Evolutionary conservation across 2,113 vertebrate genomes (phyloP).

Genomic region (Notothenia coriiceps): DNA sequence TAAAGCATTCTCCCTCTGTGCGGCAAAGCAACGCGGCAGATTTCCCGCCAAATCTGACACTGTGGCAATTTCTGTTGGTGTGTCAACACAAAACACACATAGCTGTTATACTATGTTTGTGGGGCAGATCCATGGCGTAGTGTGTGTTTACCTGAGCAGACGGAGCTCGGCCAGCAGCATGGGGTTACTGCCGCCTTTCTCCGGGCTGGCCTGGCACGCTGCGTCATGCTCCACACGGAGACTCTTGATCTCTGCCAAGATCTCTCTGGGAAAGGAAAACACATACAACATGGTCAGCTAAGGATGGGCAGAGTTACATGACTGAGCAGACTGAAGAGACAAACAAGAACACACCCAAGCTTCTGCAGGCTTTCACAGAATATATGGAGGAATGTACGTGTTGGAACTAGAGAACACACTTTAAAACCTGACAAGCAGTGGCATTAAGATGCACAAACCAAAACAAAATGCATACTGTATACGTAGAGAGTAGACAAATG

Average conservation of each 20-base stretch:
- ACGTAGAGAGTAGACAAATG: too few species aligned
- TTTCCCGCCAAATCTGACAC: constrained; percentile 50
- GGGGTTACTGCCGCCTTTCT: constrained; percentile 82
- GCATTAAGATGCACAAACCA: neutral
- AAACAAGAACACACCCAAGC: neutral
- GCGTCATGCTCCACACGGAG: constrained; percentile 93
- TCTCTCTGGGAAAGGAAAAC: constrained; percentile 86
- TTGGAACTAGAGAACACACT: neutral
- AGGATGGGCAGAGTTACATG: constrained; percentile 10
- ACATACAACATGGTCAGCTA: constrained; percentile 41
- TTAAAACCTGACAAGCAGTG: neutral
- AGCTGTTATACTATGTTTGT: neutral
- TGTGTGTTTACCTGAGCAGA: constrained; percentile 87
- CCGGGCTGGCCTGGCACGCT: constrained; percentile 90
- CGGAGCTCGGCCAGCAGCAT: constrained; percentile 92
- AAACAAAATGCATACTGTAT: neutral
- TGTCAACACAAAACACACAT: neutral
- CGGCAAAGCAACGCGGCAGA: constrained; percentile 41
- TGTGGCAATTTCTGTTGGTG: neutral
- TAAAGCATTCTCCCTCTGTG: constrained; percentile 52
- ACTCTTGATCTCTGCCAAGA: constrained; percentile 94
- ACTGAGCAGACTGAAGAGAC: constrained; percentile 26
- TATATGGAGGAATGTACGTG: neutral
- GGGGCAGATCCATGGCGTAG: neutral
- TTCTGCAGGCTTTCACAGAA: neutral